phyloP scores from a whole-genome alignment of 2,797 vertebrate species.

The Linurgus olivaceus region DNA sequence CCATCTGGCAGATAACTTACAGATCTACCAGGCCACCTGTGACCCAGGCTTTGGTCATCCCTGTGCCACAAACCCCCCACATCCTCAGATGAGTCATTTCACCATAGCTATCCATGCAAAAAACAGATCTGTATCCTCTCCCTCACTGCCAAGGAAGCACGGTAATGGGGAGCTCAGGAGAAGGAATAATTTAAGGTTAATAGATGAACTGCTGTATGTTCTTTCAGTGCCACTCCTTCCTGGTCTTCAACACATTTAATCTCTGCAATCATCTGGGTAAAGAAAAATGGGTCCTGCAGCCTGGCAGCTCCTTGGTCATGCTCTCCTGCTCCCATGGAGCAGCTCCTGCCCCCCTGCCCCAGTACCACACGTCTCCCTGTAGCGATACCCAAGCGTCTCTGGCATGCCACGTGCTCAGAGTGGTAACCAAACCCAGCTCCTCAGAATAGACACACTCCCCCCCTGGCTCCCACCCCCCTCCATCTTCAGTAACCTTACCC shows the following conservation, averaged over 20 bases:
- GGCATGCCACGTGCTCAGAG: neutral
- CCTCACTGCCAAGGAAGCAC: neutral
- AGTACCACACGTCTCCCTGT: neutral
- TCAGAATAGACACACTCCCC: conserved; percentile 48
- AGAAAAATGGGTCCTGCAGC: neutral
- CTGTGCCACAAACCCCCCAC: neutral
- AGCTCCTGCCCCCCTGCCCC: neutral
- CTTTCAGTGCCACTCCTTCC: neutral
- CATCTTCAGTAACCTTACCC: conserved; percentile 55
- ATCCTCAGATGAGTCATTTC: neutral
- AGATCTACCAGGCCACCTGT: neutral
- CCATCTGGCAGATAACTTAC: neutral
- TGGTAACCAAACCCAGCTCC: conserved; percentile 38
- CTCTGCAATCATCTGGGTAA: neutral
- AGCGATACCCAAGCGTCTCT: neutral
- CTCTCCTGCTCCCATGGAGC: neutral
- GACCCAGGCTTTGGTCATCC: neutral
- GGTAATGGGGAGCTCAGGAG: neutral
- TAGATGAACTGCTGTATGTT: neutral
- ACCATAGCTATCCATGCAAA: neutral
- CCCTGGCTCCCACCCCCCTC: neutral
- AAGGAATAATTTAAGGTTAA: neutral
- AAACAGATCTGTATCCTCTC: neutral
- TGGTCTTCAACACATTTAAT: neutral
- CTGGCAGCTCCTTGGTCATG: neutral